Evolutionary conservation across 92 coral and sea anemone species (phyloP), one percentile per base, ranked within the genome.

Genomic region (Anthopleura xanthogrammica): DNA sequence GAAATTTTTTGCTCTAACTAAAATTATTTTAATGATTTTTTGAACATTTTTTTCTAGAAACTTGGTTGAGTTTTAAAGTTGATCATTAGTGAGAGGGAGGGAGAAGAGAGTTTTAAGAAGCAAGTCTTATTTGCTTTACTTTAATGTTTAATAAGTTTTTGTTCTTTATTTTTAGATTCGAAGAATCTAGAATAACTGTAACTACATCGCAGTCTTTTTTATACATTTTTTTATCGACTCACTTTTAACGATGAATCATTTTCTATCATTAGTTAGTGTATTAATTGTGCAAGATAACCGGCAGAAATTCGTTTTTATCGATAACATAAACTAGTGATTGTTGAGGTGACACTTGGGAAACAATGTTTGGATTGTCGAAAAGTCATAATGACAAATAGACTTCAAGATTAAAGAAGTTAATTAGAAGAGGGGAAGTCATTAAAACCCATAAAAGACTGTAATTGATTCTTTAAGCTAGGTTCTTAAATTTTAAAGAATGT

Each of bases 141-240:
- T 80, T 24, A 80, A 80, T 80, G 39, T 80, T 62, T 42, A 64
- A 22, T 23, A 41, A 14, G 39, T 80, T 42, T 62, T 66, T 64
- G 77, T 39, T 75, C 57, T 19, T 75, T 48, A 75, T 48, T 20
- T 75, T 80, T 64, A 43, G 56, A 65, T 43, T 80, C 13, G 83
- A 64, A 41, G 40, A 20, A 62, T 80, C 83, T 80, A 65, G 83
- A 62, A 80, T 29, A 77, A 65, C 57, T n/a, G 75, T 48, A 60
- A 64, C 42, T 12, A 36, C 19, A 68, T 12, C 11, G 40, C 42
- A 68, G 43, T 68, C 17, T 36, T 23, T 24, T 66, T 22, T 23
- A 60, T 60, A 11, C 68, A 19, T 17, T 20, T 0, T 60, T 19
- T 60, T 1, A 19, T 60, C 14, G 24, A 62, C n/a, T 58, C 64